These are phyloP conservation scores for Oxyscelio sp. DNA, from an alignment of 2,888 invertebrate genomes.

Conservation along the genomic window DNA sequence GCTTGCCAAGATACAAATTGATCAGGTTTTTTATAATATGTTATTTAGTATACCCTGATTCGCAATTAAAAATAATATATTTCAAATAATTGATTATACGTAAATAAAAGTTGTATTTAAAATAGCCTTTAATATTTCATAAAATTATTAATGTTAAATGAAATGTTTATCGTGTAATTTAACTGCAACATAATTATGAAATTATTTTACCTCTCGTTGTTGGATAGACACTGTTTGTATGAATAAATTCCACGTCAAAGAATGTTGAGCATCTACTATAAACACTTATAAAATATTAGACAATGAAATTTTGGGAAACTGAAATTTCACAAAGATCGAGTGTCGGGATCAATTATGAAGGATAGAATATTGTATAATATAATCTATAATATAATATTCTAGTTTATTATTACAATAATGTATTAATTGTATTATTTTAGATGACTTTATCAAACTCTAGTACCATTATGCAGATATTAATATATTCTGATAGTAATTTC, in stretches of 20 bases:
- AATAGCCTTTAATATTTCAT: too few relatives aligned
- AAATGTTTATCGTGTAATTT: too few relatives aligned
- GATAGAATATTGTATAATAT: background rate
- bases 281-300: slow-evolving; percentile 5
- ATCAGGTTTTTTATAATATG: too few relatives aligned
- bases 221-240: background rate
- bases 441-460: background rate
- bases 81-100: too few relatives aligned
- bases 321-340: slow-evolving; percentile 1
- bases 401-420: background rate
- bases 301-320: slow-evolving; percentile 3
- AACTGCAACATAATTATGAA: slow-evolving; percentile 9
- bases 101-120: too few relatives aligned
- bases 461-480: too few relatives aligned
- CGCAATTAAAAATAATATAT: too few relatives aligned
- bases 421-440: background rate
- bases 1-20: too few relatives aligned
- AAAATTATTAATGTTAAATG: too few relatives aligned
- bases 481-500: too few relatives aligned
- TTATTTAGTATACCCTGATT: too few relatives aligned
- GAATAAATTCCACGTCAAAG: background rate
- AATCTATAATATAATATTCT: background rate
- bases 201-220: slow-evolving; percentile 10
- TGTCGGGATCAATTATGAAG: background rate
- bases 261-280: background rate